Evolutionary conservation across 2,797 vertebrate genomes (phyloP), one percentile per base, ranked within the genome.

Genomic region (Antrozous pallidus): DNA sequence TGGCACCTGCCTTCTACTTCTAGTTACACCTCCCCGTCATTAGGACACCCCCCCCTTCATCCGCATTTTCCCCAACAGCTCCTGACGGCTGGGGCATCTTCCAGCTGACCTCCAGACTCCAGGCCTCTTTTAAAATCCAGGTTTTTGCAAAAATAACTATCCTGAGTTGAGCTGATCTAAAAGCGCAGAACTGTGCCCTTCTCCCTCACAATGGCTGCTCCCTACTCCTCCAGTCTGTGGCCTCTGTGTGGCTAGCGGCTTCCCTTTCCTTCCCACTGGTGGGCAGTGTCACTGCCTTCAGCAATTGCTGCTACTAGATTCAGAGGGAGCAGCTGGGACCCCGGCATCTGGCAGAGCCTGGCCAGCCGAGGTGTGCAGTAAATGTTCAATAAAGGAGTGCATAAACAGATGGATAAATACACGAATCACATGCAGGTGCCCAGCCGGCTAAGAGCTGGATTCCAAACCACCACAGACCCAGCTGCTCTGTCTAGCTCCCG

Each of bases 291-390:
- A 6, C 49, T 20, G n/a, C 63, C 58, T 33, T 69, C 20, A 40
- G 49, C 47, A 38, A 5, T 0, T 33, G 33, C 47, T 10, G 3
- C 14, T 47, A 40, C 56, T 71, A 51, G 20, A 22, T 20, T 67
- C 78, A 33, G 70, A 22, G 31, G 10, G 38, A 18, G 67, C 47
- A 47, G 17, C 3, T 8, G 9, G 36, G 42, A 12, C n/a, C 84
- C n/a, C 0, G 2, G 20, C 86, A 28, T 8, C 3, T 4, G 9
- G 83, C 47, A 69, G 61, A 67, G 6, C 42, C 40, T 8, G 24
- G 80, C 18, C 3, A 6, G 12, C 6, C 24, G 0, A 8, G 6
- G 13, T 1, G 8, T 2, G 4, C 18, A 18, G 9, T 6, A 8
- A 86, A 47, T 0, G 4, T 28, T 9, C 1, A 5, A 22, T 40